Base-by-base conservation (phyloP, 2,888 invertebrate species). In the Cyclophora albipunctata region DNA sequence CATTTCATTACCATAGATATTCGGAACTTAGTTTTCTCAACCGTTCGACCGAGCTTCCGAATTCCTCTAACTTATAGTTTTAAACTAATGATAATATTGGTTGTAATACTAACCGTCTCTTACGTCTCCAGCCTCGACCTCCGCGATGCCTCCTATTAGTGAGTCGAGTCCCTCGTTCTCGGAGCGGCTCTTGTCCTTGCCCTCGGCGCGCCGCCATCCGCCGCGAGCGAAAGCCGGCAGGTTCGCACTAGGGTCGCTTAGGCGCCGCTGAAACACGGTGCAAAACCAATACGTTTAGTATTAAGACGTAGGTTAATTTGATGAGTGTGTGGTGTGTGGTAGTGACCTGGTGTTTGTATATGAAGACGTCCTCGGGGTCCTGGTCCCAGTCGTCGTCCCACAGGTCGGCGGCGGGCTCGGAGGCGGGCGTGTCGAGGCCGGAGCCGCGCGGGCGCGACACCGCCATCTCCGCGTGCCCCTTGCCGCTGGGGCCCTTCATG, bases 401-500 rank as follows among this genome's bases (percentile, higher is more conserved):
- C 86, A 95, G 91, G 73, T 96, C 96, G 3, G 95, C 94, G 60
- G 94, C 94, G 52, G 95, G 96, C 82, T 98, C 98, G 20, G 96
- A 96, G 51, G 95, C 94, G 33, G 98, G 98, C 7, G 98, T 98
- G 81, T 98, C 98, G 2, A 95, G 95, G 1, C 98, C 98, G 7
- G 96, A 96, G 67, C 95, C 96, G 78, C 94, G 95, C 34, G 96
- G 96, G 71, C 96, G 93, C n/a, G 95, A 95, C 46, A 97, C 96
- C 1, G 98, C 98, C 96, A 99, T 98, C 90, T 99, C 98, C 0
- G 98, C 98, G 85, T 97, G 96, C 0, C 86, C 85, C 88, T 98
- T 98, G 60, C 97, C 97, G 73, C 95, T 94, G 7, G 99, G 99
- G 7, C 99, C 99, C 83, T 98, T 95, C 98, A 99, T 98, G 54